Evolutionary conservation across 2,797 vertebrate species (phyloP).

Genomic region (Emys orbicularis): DNA sequence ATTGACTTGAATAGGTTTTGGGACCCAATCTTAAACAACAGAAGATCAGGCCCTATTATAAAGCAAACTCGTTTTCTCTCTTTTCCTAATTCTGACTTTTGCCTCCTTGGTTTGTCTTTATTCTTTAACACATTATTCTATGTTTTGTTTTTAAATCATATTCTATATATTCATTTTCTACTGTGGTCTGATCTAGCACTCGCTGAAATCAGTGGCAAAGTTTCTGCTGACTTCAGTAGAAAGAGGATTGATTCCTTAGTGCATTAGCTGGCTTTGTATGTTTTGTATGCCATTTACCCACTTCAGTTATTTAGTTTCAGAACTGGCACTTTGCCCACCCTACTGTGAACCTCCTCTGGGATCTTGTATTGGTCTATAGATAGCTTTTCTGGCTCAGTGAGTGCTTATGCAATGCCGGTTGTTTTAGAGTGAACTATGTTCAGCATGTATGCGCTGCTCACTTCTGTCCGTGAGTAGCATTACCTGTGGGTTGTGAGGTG

Average conservation of each 20-base stretch:
- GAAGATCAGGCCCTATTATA: neutral
- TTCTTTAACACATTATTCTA: neutral
- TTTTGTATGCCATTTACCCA: neutral
- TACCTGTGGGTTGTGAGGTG: neutral
- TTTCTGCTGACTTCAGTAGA: neutral
- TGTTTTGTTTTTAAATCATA: neutral
- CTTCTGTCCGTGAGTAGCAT: neutral
- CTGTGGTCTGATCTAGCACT: neutral
- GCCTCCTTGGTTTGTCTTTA: neutral
- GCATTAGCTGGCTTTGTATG: neutral
- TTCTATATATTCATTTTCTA: neutral
- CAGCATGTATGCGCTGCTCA: neutral
- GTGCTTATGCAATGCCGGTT: neutral
- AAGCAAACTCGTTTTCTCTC: neutral
- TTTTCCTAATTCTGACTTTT: neutral
- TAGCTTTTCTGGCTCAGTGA: neutral
- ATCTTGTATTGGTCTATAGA: neutral
- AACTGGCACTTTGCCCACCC: neutral
- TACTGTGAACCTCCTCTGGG: neutral
- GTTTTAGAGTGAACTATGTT: neutral
- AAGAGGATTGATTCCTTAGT: neutral
- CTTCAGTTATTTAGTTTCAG: neutral
- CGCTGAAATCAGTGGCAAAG: neutral
- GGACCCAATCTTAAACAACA: neutral
- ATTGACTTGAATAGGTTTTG: neutral